phyloP scores from a whole-genome alignment of 1,140 invertebrate species.

The Catajapyx aquilonaris region DNA sequence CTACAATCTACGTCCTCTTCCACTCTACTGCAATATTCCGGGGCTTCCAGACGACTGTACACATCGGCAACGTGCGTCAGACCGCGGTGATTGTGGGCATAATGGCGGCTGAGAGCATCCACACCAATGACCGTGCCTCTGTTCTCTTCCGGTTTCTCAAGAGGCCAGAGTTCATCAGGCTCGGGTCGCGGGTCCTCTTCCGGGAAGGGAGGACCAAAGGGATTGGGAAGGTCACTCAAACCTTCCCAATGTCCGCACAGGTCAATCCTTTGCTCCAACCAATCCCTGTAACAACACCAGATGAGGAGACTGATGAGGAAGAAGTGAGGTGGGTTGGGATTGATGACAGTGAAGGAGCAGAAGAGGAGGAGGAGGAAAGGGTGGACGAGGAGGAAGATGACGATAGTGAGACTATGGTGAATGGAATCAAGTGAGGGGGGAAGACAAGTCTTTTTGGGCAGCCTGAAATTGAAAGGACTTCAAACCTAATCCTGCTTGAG shows the following conservation, averaged over 20 bases:
- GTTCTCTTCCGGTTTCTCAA: conserved; percentile 74
- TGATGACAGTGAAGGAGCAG: too few relatives aligned
- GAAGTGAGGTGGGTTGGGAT: too few relatives aligned
- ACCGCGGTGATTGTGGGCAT: conserved; percentile 67
- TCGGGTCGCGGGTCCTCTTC: conserved; percentile 66
- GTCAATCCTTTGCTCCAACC: too few relatives aligned
- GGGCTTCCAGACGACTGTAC: conserved; percentile 84
- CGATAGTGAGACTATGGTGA: too few relatives aligned
- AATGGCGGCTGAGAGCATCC: conserved; percentile 32
- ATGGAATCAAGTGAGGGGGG: too few relatives aligned
- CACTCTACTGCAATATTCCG: conserved; percentile 62
- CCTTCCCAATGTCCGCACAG: conserved; percentile 59
- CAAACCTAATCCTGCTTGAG: too few relatives aligned
- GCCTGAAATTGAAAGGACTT: too few relatives aligned
- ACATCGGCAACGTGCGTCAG: conserved; percentile 85
- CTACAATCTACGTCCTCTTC: conserved; percentile 62
- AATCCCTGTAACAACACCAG: too few relatives aligned
- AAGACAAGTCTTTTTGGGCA: too few relatives aligned
- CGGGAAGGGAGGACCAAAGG: conserved; percentile 72
- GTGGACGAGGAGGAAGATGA: too few relatives aligned
- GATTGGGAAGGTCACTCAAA: conserved; percentile 73
- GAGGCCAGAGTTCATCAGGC: conserved; percentile 79
- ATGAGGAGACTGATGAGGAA: too few relatives aligned
- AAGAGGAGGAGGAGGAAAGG: too few relatives aligned
- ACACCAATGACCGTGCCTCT: conserved; percentile 64